These are phyloP conservation scores for Danaus chrysippus DNA, from an alignment of 2,888 invertebrate species.

Conservation along the genomic window DNA sequence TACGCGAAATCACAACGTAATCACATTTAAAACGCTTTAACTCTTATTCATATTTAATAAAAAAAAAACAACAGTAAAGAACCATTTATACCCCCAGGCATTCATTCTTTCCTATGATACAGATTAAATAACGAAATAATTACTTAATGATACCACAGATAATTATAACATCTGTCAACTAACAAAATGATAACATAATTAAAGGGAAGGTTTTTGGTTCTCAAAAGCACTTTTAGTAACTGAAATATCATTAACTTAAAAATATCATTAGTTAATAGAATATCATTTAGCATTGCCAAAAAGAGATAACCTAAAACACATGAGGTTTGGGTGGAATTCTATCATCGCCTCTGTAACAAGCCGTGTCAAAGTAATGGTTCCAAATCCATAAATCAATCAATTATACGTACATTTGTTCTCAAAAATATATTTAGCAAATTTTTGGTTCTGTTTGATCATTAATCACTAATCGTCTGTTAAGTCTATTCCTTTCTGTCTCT, in stretches of 20 bases:
- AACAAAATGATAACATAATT: background rate
- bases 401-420: slow-evolving; percentile 41
- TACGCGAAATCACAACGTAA: slow-evolving; percentile 28
- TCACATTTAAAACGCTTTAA: background rate
- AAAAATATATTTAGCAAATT: slow-evolving; percentile 34
- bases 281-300: slow-evolving; percentile 31
- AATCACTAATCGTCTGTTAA: slow-evolving; percentile 30
- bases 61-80: background rate
- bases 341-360: slow-evolving; percentile 62
- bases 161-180: background rate
- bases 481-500: background rate
- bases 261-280: slow-evolving; percentile 33
- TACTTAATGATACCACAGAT: background rate
- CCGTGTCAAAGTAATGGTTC: slow-evolving; percentile 66
- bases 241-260: slow-evolving; percentile 22
- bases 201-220: background rate
- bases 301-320: slow-evolving; percentile 45
- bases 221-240: slow-evolving; percentile 30
- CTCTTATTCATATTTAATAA: background rate
- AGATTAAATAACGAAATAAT: background rate
- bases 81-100: too few species aligned
- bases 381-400: slow-evolving; percentile 72
- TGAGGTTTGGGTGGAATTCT: slow-evolving; percentile 52
- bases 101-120: too few species aligned
- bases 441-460: slow-evolving; percentile 29